These are phyloP conservation scores for Luehdorfia chinensis DNA, from an alignment of 1,140 invertebrate species.

Conservation along the genomic window DNA sequence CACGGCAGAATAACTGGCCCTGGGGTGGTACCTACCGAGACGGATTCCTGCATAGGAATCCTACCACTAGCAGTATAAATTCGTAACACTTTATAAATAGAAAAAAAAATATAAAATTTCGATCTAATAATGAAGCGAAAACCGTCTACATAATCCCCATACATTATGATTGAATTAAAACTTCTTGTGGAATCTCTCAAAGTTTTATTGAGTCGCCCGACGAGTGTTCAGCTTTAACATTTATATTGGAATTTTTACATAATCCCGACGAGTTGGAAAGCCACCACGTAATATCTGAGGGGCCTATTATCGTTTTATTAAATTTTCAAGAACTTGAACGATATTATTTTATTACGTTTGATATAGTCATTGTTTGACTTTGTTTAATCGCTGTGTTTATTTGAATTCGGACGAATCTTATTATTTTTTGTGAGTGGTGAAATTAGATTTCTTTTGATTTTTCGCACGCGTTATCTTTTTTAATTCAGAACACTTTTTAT, in stretches of 20 bases:
- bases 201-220: slow-evolving; percentile 48
- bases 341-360: slow-evolving; percentile 6
- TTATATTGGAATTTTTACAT: slow-evolving; percentile 56
- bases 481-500: too few relatives aligned
- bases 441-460: too few relatives aligned
- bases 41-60: too few relatives aligned
- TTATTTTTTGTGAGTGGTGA: too few relatives aligned
- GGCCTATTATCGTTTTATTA: slow-evolving; percentile 20
- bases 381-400: neutral
- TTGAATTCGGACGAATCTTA: neutral
- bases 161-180: slow-evolving; percentile 49
- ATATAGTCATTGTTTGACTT: neutral
- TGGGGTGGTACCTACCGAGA: too few relatives aligned
- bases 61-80: too few relatives aligned
- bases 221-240: slow-evolving; percentile 39
- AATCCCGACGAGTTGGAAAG: slow-evolving; percentile 27
- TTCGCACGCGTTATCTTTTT: too few relatives aligned
- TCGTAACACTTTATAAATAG: too few relatives aligned
- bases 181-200: slow-evolving; percentile 39
- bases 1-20: too few relatives aligned
- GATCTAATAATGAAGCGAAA: too few relatives aligned
- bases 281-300: slow-evolving; percentile 12
- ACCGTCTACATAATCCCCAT: slow-evolving; percentile 23
- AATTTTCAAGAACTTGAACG: slow-evolving; percentile 1
- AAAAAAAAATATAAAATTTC: too few relatives aligned